Conservation (phyloP, 2,888 invertebrate species). For the Agrilus cyanescens region DNA sequence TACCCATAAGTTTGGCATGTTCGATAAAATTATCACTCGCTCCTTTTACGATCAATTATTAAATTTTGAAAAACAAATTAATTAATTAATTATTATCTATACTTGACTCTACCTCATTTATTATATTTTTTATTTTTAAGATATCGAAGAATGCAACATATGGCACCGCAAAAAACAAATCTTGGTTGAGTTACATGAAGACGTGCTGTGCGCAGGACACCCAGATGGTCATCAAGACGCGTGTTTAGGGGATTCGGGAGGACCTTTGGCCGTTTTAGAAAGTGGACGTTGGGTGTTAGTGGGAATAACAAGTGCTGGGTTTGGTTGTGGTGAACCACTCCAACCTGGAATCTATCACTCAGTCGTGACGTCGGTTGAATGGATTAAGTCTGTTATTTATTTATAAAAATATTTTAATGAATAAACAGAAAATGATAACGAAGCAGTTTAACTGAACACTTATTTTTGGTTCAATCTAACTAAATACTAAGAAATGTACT, state of each 20-base stretch:
- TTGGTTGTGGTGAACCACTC: conserved; percentile 74
- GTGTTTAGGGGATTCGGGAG: conserved; percentile 73
- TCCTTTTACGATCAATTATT: too few species aligned
- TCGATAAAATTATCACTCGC: too few species aligned
- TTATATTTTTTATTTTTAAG: conserved; percentile 30
- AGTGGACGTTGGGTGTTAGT: conserved; percentile 62
- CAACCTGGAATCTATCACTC: conserved; percentile 83
- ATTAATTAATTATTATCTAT: conserved; percentile 2
- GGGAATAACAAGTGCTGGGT: conserved; percentile 77
- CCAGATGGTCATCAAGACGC: conserved; percentile 73
- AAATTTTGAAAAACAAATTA: not conserved
- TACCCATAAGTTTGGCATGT: too few species aligned
- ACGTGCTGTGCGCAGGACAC: conserved; percentile 80
- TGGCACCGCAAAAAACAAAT: conserved; percentile 78
- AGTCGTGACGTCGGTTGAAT: conserved; percentile 55
- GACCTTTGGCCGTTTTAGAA: conserved; percentile 59
- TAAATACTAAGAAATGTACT: too few species aligned
- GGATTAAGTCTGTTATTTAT: conserved; percentile 50
- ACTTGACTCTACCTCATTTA: not conserved
- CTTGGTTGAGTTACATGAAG: conserved; percentile 58
- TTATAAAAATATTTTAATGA: not conserved
- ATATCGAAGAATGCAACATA: conserved; percentile 58
- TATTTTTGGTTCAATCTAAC: too few species aligned
- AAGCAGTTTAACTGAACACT: too few species aligned
- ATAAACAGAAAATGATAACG: too few species aligned